Evolutionary conservation across 2,888 invertebrate species (phyloP).

Genomic region (Cosmorhoe ocellata): DNA sequence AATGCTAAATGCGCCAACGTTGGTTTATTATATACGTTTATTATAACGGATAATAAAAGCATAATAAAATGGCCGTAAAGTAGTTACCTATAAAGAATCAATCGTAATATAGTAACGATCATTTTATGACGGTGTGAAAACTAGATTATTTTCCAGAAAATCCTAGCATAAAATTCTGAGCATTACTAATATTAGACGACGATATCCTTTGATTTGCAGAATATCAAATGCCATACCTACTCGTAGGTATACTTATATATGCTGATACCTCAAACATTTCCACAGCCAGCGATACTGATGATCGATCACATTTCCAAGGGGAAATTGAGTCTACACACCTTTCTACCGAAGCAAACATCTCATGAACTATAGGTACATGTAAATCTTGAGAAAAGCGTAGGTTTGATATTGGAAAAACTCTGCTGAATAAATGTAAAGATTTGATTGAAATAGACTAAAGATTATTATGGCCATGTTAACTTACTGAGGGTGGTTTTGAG

Average conservation of each 20-base stretch:
- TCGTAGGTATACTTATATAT: conserved; percentile 9
- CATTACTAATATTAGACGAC: neutral
- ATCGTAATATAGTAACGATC: too few relatives aligned
- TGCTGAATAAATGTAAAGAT: neutral
- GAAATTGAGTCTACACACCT: conserved; percentile 53
- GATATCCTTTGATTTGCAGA: conserved; percentile 17
- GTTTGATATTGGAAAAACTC: neutral
- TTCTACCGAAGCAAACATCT: conserved; percentile 8
- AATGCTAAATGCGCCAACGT: too few relatives aligned
- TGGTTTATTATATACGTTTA: too few relatives aligned
- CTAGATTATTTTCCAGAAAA: too few relatives aligned
- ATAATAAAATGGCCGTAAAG: too few relatives aligned
- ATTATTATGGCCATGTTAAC: neutral
- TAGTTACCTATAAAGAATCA: too few relatives aligned
- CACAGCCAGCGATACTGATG: conserved; percentile 33
- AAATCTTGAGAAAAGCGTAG: neutral
- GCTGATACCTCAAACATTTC: conserved; percentile 11
- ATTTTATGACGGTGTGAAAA: too few relatives aligned
- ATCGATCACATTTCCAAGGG: conserved; percentile 55
- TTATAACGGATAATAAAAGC: too few relatives aligned
- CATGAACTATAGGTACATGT: neutral
- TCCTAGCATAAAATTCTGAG: neutral
- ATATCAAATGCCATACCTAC: conserved; percentile 6
- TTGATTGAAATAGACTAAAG: neutral
- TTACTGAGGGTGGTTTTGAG: too few relatives aligned